phyloP scores from a whole-genome alignment of 2,888 invertebrate genomes.

The Clivina fossor region DNA sequence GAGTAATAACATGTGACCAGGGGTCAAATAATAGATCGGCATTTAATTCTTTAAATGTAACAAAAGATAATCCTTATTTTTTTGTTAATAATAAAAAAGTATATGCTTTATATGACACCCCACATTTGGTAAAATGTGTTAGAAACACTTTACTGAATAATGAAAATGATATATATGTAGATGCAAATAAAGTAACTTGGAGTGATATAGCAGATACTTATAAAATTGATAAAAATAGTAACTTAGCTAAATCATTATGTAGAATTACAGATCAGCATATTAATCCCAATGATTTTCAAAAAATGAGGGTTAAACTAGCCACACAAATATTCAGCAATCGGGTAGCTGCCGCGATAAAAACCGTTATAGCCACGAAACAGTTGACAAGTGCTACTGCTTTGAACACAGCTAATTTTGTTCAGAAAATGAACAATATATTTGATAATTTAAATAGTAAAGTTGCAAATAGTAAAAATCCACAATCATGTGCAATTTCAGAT shows the following conservation, averaged over 20 bases:
- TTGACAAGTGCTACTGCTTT: constrained; percentile 4
- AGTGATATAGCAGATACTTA: constrained; percentile 18
- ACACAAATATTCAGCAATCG: constrained; percentile 33
- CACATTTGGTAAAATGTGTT: constrained; percentile 37
- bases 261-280: constrained; percentile 28
- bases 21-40: constrained; percentile 36
- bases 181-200: not conserved
- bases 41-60: constrained; percentile 25
- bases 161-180: constrained; percentile 29
- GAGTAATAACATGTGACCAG: constrained; percentile 38
- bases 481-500: constrained; percentile 18
- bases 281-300: constrained; percentile 31
- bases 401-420: constrained; percentile 17
- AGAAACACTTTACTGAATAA: constrained; percentile 35
- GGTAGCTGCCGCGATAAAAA: constrained; percentile 20
- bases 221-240: constrained; percentile 21
- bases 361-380: constrained; percentile 7
- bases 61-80: constrained; percentile 24
- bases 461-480: not conserved
- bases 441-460: constrained; percentile 23
- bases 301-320: constrained; percentile 29
- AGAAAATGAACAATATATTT: constrained; percentile 22
- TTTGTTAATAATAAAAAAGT: constrained; percentile 19
- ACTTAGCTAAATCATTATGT: constrained; percentile 7
- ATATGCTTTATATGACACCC: constrained; percentile 36